Evolutionary conservation across 2,113 vertebrate species (phyloP).

Genomic region (Silurus meridionalis): DNA sequence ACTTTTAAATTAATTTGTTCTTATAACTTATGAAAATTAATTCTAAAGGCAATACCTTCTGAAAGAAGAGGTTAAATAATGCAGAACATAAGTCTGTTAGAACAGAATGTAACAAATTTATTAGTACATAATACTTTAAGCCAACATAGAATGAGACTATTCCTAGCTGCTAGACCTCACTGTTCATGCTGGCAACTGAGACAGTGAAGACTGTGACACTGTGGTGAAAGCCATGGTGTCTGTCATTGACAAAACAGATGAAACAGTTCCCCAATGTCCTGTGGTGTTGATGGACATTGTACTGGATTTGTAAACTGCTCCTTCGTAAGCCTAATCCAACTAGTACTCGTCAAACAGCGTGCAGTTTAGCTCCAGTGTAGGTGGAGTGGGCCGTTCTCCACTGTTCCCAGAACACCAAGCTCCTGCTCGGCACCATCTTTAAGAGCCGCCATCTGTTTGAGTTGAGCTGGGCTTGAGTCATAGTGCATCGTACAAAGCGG

Average conservation of each 20-base stretch:
- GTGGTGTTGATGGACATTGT: conserved; percentile 1
- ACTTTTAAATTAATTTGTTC: not conserved
- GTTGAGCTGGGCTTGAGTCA: conserved; percentile 47
- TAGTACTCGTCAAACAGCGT: conserved; percentile 33
- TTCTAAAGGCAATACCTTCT: not conserved
- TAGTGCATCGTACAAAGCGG: conserved; percentile 15
- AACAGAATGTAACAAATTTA: not conserved
- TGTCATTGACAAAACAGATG: conserved; percentile 14
- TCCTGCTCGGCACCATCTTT: conserved; percentile 46
- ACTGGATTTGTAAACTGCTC: conserved; percentile 7
- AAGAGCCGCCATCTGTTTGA: conserved; percentile 53
- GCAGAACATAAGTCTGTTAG: no score
- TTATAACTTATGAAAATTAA: no score
- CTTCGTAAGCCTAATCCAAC: conserved; percentile 14
- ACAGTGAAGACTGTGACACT: not conserved
- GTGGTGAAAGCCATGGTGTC: conserved; percentile 16
- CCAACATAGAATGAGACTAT: not conserved
- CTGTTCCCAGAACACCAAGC: conserved; percentile 52
- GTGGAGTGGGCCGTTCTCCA: conserved; percentile 56
- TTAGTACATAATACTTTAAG: not conserved
- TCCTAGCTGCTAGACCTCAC: not conserved
- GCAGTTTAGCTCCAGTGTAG: conserved; percentile 55
- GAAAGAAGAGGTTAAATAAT: not conserved
- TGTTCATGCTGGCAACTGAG: not conserved
- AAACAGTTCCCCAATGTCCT: not conserved